A percentile compares a stretch with the other conserved stretches of the same genome.
phyloP scores from a whole-genome alignment of 2,113 vertebrate genomes.

The Progne subis region DNA sequence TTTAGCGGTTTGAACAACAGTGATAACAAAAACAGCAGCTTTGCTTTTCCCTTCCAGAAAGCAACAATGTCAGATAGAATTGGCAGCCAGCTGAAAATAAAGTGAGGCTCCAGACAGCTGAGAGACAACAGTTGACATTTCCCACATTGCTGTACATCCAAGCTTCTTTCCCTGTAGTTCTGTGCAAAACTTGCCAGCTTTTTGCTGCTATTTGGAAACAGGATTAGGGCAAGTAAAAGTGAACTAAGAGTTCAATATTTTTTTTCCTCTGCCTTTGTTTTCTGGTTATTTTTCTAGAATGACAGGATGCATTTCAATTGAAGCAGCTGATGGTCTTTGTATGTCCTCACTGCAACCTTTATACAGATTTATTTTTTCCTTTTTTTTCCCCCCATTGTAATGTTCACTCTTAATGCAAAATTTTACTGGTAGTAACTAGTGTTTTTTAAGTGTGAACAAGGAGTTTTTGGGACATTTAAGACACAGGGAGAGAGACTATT shows the following conservation, averaged over 20 bases:
- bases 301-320: not conserved
- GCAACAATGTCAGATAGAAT: not conserved
- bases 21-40: not conserved
- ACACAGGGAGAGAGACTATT: not conserved
- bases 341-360: not conserved
- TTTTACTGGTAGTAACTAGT: not conserved
- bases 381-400: not conserved
- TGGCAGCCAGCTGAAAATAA: not conserved
- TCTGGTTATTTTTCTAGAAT: not conserved
- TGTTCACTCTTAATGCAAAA: not conserved
- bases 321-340: not conserved
- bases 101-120: not conserved
- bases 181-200: not conserved
- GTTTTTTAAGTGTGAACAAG: not conserved
- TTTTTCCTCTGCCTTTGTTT: not conserved
- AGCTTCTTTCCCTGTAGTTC: not conserved
- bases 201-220: not conserved
- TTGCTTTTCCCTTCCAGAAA: constrained; percentile 26
- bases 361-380: not conserved
- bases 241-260: not conserved
- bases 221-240: not conserved
- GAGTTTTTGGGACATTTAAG: not conserved
- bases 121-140: not conserved
- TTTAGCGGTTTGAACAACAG: not conserved
- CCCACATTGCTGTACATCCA: not conserved